Base-by-base conservation (phyloP, 2,888 invertebrate genomes). In the Ophraella communa region DNA sequence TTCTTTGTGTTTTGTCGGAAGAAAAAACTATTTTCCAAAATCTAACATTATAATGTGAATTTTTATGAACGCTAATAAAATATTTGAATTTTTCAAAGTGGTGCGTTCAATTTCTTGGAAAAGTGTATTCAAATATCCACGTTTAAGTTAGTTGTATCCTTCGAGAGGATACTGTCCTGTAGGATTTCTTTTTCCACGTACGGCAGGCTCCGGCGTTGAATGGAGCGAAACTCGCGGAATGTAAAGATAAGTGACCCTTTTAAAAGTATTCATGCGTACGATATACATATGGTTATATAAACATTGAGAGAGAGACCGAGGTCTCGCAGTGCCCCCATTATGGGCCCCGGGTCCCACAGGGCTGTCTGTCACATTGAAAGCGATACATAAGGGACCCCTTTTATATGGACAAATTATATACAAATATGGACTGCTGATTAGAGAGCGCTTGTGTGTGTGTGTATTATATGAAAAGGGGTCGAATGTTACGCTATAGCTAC, bases 361-460 rank as follows among this genome's bases (percentile, higher is more conserved):
- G 74, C 77, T 75, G 76, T 73, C 79, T 79, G 79, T 79, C 79
- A 77, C 79, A 80, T 79, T 80, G 81, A 76, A 78, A 79, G 79
- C 79, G 80, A 80, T 80, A 79, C 79, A 68, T 77, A 75, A 76
- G 80, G 79, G 79, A 77, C 74, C 76, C 76, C 81, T 79, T 82
- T 82, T 81, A 80, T 81, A 80, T 78, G 78, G 74, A 82, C 82
- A 82, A 82, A 82, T 82, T 82, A 82, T 82, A 82, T 82, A 82
- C 82, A 82, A 82, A 82, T 82, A 82, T 82, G 80, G 79, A 82
- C 81, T 80, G 77, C 78, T 81, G 81, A 81, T 81, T 81, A 81
- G 75, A 77, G 76, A 75, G 73, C 65, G 69, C 44, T 52, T 52
- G 53, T 52, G 39, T 49, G 59, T 30, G 24, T 24, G 4, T 30